Percentiles rank a stretch among this genome's conserved stretches.
phyloP scores from a whole-genome alignment of 2,888 invertebrate genomes.

The Tinea trinotella region DNA sequence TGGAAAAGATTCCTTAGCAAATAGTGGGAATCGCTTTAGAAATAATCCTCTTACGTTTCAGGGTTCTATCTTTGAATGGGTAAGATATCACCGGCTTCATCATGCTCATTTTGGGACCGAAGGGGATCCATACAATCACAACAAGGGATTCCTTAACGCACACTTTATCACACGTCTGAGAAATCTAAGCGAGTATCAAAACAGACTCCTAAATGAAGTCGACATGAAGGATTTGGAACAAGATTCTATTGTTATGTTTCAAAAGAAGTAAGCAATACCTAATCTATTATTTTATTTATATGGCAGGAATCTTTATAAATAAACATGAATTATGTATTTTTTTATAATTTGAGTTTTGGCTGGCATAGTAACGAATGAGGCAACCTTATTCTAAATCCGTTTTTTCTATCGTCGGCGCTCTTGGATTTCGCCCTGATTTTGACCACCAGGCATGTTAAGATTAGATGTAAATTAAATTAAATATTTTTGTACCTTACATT shows the following conservation, averaged over 20 bases:
- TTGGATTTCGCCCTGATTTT: no score
- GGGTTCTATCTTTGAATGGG: slow-evolving; percentile 91
- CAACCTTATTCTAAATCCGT: no score
- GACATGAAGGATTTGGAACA: slow-evolving; percentile 85
- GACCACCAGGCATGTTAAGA: no score
- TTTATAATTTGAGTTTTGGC: no score
- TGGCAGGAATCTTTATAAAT: no score
- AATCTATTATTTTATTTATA: slow-evolving; percentile 79
- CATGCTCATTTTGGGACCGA: slow-evolving; percentile 84
- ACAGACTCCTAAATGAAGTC: slow-evolving; percentile 75
- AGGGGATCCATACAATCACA: slow-evolving; percentile 85
- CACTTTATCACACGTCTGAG: slow-evolving; percentile 82
- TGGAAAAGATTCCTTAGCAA: no score
- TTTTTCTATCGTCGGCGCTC: no score
- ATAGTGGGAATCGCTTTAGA: no score
- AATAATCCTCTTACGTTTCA: slow-evolving; percentile 35
- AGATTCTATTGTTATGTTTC: slow-evolving; percentile 86
- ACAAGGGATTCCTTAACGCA: slow-evolving; percentile 84
- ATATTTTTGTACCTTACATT: no score
- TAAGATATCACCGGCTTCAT: slow-evolving; percentile 84
- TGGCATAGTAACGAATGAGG: no score
- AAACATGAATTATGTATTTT: no score
- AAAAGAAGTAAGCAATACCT: slow-evolving; percentile 80
- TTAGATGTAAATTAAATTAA: no score
- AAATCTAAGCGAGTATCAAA: slow-evolving; percentile 76